Percentiles rank a stretch among this genome's conserved stretches.
phyloP scores from a whole-genome alignment of 2,888 invertebrate species.

The Drosophila tripunctata region DNA sequence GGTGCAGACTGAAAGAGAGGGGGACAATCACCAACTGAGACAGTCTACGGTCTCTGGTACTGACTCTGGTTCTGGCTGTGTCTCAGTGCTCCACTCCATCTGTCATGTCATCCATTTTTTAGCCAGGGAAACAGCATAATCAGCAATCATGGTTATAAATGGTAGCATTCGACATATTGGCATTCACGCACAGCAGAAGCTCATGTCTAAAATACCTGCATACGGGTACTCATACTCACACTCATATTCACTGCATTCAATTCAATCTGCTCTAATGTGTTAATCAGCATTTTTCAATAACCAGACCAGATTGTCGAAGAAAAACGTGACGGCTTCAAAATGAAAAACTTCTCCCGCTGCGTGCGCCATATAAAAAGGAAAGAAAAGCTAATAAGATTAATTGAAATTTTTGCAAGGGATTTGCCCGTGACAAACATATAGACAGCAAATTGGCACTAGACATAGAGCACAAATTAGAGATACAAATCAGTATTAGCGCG shows the following conservation, averaged over 20 bases:
- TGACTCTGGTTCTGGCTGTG: constrained; percentile 69
- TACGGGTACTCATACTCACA: constrained; percentile 8
- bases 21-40: no score
- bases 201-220: constrained; percentile 35
- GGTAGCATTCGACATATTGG: constrained; percentile 83
- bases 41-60: constrained; percentile 12
- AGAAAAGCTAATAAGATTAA: constrained; percentile 67
- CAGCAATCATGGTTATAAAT: constrained; percentile 82
- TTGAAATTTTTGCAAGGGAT: constrained; percentile 39
- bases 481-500: constrained; percentile 25
- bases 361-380: neutral
- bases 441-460: constrained; percentile 27
- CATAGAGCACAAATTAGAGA: constrained; percentile 21
- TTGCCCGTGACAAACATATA: constrained; percentile 51
- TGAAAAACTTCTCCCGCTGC: constrained; percentile 36
- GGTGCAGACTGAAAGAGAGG: neutral
- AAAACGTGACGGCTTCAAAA: constrained; percentile 16
- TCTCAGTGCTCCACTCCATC: constrained; percentile 74
- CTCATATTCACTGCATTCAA: constrained; percentile 40
- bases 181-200: constrained; percentile 74
- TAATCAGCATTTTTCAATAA: constrained; percentile 78
- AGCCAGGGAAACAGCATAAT: constrained; percentile 81
- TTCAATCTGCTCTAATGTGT: constrained; percentile 72
- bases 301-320: constrained; percentile 45
- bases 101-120: constrained; percentile 82